phyloP scores from a whole-genome alignment of 2,888 invertebrate genomes.

The Zele albiditarsus region DNA sequence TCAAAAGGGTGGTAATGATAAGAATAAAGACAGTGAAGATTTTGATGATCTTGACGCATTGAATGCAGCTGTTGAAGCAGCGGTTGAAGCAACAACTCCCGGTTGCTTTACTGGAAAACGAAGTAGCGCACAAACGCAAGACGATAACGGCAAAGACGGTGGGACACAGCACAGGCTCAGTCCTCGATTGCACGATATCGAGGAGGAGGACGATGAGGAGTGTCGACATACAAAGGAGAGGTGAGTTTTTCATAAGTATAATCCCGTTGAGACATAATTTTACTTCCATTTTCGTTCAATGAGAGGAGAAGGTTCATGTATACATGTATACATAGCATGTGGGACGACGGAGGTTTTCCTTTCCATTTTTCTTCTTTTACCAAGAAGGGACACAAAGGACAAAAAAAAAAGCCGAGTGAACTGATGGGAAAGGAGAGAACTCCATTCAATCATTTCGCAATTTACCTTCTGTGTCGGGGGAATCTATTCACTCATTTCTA shows the following conservation, averaged over 20 bases:
- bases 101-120: slow-evolving; percentile 41
- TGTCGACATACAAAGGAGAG: slow-evolving; percentile 69
- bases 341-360: not conserved
- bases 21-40: slow-evolving; percentile 59
- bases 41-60: slow-evolving; percentile 62
- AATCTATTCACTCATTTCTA: slow-evolving; percentile 1
- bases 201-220: slow-evolving; percentile 86
- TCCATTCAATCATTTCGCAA: slow-evolving; percentile 6
- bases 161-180: slow-evolving; percentile 78
- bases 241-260: slow-evolving; percentile 54
- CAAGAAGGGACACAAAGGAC: not conserved
- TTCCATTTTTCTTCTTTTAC: slow-evolving; percentile 7
- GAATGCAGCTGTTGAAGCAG: slow-evolving; percentile 60
- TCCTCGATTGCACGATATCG: slow-evolving; percentile 87
- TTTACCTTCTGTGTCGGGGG: not conserved
- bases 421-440: not conserved
- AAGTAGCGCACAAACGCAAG: slow-evolving; percentile 41
- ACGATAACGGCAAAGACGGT: slow-evolving; percentile 58
- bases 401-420: not conserved
- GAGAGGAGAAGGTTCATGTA: not conserved
- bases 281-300: not conserved
- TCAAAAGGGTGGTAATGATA: slow-evolving; percentile 42
- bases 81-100: slow-evolving; percentile 23
- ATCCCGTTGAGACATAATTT: not conserved
- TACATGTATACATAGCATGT: not conserved